Percentiles rank a stretch among this genome's conserved stretches.
These are phyloP conservation scores for Plutomurus gul DNA, from an alignment of 1,140 invertebrate genomes.

Conservation along the genomic window DNA sequence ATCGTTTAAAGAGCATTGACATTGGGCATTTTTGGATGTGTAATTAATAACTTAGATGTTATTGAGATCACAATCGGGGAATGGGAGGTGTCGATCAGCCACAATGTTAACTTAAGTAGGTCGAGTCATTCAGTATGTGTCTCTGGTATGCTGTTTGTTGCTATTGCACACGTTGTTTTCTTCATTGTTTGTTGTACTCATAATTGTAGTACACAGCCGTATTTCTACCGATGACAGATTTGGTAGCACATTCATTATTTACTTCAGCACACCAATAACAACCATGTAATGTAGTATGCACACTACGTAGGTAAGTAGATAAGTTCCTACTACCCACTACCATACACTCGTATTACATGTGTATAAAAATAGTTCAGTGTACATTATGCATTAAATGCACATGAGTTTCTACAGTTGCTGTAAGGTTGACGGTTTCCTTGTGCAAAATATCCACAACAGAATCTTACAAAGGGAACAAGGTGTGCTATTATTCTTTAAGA, in stretches of 20 bases:
- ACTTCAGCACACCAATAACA: too few relatives aligned
- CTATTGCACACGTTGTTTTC: not conserved
- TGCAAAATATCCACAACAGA: too few relatives aligned
- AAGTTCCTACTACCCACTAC: too few relatives aligned
- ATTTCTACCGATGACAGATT: not conserved
- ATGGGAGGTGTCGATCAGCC: not conserved
- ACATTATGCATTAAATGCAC: too few relatives aligned
- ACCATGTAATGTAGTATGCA: too few relatives aligned
- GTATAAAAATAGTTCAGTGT: too few relatives aligned
- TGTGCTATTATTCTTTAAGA: too few relatives aligned
- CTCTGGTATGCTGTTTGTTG: not conserved
- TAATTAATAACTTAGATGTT: constrained; percentile 8
- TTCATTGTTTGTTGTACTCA: not conserved
- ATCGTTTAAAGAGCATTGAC: constrained; percentile 28
- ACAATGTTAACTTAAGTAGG: not conserved
- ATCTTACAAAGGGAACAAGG: too few relatives aligned
- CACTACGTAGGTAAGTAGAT: too few relatives aligned
- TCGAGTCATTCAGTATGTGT: not conserved
- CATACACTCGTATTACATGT: too few relatives aligned
- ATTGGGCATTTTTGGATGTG: not conserved
- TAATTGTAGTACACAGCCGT: not conserved
- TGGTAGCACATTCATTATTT: not conserved
- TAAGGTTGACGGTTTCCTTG: too few relatives aligned
- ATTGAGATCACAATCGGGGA: not conserved
- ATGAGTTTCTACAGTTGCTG: too few relatives aligned